These are phyloP conservation scores for Aporophyla lueneburgensis DNA, from an alignment of 2,888 invertebrate genomes.

Conservation along the genomic window DNA sequence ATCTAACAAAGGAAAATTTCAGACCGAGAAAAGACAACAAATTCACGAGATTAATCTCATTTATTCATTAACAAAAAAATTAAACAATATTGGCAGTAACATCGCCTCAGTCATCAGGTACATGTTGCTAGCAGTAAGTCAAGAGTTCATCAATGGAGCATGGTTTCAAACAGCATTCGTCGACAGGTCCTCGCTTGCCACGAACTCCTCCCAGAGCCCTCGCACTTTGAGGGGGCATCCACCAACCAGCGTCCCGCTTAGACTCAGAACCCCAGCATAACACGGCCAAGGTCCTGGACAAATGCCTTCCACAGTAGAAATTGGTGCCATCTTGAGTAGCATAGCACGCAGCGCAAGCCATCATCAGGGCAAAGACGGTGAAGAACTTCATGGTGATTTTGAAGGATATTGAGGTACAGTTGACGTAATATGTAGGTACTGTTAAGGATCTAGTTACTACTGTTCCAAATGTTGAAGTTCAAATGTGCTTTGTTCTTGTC, in stretches of 20 bases:
- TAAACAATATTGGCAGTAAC: neutral
- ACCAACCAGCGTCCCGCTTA: constrained; percentile 61
- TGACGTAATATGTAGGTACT: neutral
- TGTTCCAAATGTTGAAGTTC: neutral
- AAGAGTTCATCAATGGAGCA: constrained; percentile 57
- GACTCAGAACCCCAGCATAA: constrained; percentile 46
- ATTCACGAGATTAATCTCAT: no score
- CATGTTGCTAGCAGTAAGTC: constrained; percentile 44
- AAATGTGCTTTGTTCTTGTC: constrained; percentile 38
- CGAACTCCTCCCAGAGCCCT: constrained; percentile 42
- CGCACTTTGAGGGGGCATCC: constrained; percentile 50
- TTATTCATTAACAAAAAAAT: no score
- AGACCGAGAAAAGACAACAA: no score
- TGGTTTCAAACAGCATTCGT: constrained; percentile 61
- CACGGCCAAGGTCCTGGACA: constrained; percentile 34
- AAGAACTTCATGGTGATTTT: constrained; percentile 52
- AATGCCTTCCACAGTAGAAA: constrained; percentile 48
- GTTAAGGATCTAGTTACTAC: neutral
- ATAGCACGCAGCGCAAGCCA: constrained; percentile 41
- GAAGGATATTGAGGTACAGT: neutral
- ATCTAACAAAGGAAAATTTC: no score
- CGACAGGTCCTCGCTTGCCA: constrained; percentile 56
- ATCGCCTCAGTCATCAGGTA: neutral
- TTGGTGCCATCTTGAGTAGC: constrained; percentile 43
- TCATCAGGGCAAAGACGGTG: constrained; percentile 31